Percentiles rank a stretch among this genome's conserved stretches.
Conservation (phyloP, 2,797 vertebrate genomes). For the Psittacula derbiana region DNA sequence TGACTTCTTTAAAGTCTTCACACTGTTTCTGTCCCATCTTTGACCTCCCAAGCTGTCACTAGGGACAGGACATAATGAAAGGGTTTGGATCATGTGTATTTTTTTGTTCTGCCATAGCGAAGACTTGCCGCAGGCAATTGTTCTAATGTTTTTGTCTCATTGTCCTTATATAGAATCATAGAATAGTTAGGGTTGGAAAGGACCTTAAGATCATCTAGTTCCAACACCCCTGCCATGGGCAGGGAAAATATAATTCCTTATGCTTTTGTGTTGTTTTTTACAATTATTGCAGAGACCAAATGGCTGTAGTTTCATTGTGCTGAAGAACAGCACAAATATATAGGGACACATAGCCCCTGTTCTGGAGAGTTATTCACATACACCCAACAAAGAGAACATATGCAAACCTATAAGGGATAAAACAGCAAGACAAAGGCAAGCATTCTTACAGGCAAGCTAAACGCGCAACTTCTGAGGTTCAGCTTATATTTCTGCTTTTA, state of each 20-base stretch:
- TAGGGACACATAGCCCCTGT: background rate
- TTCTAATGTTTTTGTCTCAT: background rate
- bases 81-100: background rate
- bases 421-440: background rate
- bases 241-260: background rate
- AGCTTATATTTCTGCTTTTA: background rate
- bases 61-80: background rate
- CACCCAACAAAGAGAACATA: fast-evolving
- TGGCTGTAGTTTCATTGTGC: background rate
- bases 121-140: background rate
- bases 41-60: background rate
- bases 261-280: background rate
- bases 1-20: background rate
- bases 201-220: no score
- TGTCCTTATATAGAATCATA: background rate
- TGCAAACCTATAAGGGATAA: fast-evolving
- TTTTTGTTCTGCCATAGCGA: background rate
- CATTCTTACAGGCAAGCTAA: background rate
- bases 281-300: background rate
- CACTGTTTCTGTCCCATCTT: background rate
- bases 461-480: background rate
- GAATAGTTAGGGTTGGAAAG: no score
- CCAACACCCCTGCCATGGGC: no score
- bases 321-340: background rate
- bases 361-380: background rate